Evolutionary conservation across 2,888 invertebrate genomes (phyloP), one percentile per base, ranked within the genome.

Genomic region (Gari tellinella): DNA sequence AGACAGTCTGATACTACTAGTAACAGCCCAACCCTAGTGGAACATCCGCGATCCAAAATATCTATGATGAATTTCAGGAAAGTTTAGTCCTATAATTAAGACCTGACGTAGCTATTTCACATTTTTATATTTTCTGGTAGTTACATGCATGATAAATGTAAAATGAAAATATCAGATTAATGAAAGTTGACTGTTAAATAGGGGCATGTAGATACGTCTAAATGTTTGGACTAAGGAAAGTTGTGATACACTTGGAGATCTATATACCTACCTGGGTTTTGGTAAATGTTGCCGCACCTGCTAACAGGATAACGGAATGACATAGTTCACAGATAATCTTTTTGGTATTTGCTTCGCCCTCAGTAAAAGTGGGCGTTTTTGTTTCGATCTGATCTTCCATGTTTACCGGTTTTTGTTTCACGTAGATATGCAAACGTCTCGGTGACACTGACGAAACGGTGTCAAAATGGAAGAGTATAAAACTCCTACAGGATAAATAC

Each of bases 251-350:
- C 31, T 10, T 7, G 31, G 31, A 31, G 31, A 8, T 19, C 21
- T 52, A n/a, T n/a, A 37, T 49, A 25, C 56, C 55, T 65, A 88
- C 87, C 86, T 89, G 85, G 72, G 81, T 83, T 53, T 85, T 79
- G 25, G 70, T 77, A 25, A 76, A 76, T 15, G 62, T 75, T 1
- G 87, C 87, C 61, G 82, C 83, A 14, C 81, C 70, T 25, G 84
- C 77, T 7, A 82, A 77, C 19, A 89, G 70, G 26, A 88, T 81
- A 14, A 86, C 70, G 48, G 86, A 86, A 1, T 82, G 73, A 66
- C 89, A 89, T 62, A 82, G 62, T 73, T 86, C 83, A 66, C 89
- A 89, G 31, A 73, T 72, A 14, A 89, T 68, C 21, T 82, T 83
- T 2, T 78, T 80, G 31, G 80, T 83, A 72, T 89, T 89, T 55